A percentile compares a stretch with the other conserved stretches of the same genome.
Evolutionary conservation across 2,797 vertebrate genomes (phyloP).

Genomic region (Bradypodion pumilum): DNA sequence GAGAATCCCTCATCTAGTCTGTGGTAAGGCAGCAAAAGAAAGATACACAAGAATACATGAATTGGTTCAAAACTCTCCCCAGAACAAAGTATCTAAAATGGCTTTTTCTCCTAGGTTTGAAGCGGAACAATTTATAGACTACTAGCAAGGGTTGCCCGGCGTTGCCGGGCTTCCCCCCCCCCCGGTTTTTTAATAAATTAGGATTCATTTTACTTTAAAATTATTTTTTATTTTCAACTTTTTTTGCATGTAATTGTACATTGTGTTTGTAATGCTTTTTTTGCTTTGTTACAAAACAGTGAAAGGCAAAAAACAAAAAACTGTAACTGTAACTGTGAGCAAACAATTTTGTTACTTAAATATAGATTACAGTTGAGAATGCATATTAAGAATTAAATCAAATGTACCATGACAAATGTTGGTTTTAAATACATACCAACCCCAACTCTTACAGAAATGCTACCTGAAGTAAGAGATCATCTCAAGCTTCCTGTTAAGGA

Average conservation of each 20-base stretch:
- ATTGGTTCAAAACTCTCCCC: background rate
- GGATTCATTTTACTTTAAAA: too few species aligned
- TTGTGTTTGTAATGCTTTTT: too few species aligned
- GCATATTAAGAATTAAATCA: background rate
- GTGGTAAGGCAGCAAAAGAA: background rate
- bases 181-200: too few species aligned
- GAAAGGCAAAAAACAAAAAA: background rate
- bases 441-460: too few species aligned
- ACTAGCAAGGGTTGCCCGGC: too few species aligned
- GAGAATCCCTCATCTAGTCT: too few species aligned
- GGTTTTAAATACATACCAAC: background rate
- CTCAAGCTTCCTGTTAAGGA: too few species aligned
- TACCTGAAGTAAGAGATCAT: too few species aligned
- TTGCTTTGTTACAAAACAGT: too few species aligned
- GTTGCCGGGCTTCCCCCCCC: too few species aligned
- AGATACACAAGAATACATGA: background rate
- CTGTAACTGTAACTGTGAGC: background rate
- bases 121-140: background rate
- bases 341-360: background rate
- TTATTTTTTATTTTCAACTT: too few species aligned
- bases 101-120: background rate
- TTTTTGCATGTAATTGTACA: too few species aligned
- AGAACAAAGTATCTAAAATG: background rate
- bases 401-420: background rate
- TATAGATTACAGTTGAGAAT: background rate